Base-by-base conservation (phyloP, 2,113 vertebrate species). In the Plotosus lineatus region DNA sequence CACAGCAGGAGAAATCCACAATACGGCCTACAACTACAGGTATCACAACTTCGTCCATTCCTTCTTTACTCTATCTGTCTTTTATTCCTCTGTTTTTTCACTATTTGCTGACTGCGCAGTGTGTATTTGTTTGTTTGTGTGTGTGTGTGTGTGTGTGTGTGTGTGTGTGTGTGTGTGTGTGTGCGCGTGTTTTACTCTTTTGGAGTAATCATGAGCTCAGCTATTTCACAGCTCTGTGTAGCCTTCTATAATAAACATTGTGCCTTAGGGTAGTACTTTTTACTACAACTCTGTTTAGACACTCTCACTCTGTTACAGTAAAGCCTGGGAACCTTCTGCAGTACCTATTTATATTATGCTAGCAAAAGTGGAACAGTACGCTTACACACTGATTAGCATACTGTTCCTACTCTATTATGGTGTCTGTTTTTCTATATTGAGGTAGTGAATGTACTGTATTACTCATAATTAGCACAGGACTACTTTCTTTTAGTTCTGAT, bases 21-120 rank as follows among this genome's bases (percentile, higher is more conserved):
- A 84, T 90, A 65, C 92, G 84, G 85, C 83, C 87, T 73, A 89
- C 90, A 84, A 88, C 88, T 73, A 80, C 93, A 95, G 96, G 96
- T 99, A 9, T 3, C 48, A 44, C 65, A 21, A 12, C 36, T 60
- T n/a, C n/a, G 14, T n/a, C 9, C 33, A 21, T 55, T 36, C 36
- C 50, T 66, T 58, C 74, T 44, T 55, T 9, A 33, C 44, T 60
- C 73, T 40, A 40, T 68, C 38, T 50, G 15, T 48, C 55, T 78
- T 28, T 78, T 75, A 69, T 14, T 50, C 12, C 11, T 17, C 55
- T 8, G 9, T n/a, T 53, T 65, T 51, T 50, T 68, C 33, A 77
- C 17, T 2, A 26, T 3, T 60, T 63, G 36, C 44, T 65, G 17
- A 48, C 40, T 36, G 36, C 48, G 71, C 83, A n/a, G 82, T 75